Evolutionary conservation across 2,113 vertebrate genomes (phyloP).

Genomic region (Leptodactylus fuscus): DNA sequence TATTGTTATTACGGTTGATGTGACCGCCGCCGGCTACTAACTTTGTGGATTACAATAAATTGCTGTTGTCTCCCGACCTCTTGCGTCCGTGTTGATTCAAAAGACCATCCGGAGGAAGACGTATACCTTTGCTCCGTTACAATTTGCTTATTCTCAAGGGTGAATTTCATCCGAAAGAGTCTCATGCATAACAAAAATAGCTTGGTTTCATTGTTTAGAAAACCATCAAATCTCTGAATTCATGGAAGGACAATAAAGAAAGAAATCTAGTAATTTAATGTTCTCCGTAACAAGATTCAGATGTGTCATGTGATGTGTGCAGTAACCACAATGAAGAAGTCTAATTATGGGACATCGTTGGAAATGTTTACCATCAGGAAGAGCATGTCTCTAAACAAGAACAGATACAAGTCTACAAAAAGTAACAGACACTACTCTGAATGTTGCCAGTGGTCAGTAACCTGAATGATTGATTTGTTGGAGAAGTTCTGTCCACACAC

Average conservation of each 20-base stretch:
- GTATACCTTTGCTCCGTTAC: too few relatives aligned
- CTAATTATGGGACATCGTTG: neutral
- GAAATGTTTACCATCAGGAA: constrained; percentile 6
- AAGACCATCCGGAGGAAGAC: too few relatives aligned
- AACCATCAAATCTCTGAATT: neutral
- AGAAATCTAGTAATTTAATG: neutral
- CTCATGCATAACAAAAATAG: neutral
- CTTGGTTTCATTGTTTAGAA: neutral
- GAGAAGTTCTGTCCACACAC: neutral
- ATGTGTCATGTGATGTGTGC: neutral
- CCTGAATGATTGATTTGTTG: neutral
- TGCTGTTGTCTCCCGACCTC: too few relatives aligned
- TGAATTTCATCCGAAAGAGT: neutral
- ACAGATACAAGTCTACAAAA: neutral
- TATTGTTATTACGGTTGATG: too few relatives aligned
- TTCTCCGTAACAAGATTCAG: neutral
- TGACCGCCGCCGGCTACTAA: too few relatives aligned
- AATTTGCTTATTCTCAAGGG: constrained; percentile 8
- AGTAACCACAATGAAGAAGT: neutral
- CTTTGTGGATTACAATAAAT: too few relatives aligned
- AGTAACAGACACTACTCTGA: neutral
- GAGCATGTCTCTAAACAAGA: neutral
- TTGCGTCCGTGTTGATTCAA: too few relatives aligned
- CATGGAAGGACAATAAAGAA: constrained; percentile 1
- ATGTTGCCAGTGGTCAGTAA: neutral